Base-by-base conservation (phyloP, 2,797 vertebrate genomes). In the Lepilemur ruficaudatus region DNA sequence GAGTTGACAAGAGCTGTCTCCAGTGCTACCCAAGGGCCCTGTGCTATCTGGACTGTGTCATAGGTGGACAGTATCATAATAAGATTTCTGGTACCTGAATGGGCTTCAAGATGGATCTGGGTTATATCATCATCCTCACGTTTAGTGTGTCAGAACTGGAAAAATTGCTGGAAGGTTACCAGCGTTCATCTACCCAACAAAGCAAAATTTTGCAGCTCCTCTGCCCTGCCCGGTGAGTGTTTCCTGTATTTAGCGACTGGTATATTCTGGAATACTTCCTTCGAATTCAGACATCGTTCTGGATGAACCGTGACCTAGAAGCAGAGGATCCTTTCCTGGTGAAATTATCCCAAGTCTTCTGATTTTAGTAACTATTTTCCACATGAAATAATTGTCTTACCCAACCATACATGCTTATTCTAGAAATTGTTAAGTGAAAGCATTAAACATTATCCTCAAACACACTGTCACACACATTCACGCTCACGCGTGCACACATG, bases 31-130 rank as follows among this genome's bases (percentile, higher is more conserved):
- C 0, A 1, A 38, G 69, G 69, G 38, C 67, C 38, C 79, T 30
- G 18, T 65, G 61, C 87, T 89, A 41, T 96, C 89, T 95, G 96
- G 91, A 63, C 63, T 83, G 15, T 92, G 70, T 94, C 43, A 30
- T 14, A 94, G 93, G 80, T 76, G 52, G 85, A 57, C 41, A 7
- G 57, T 1, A 9, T 85, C 57, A 3, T 90, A 73, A 48, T 86
- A 73, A 32, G 57, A 80, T 91, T 63, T 41, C 57, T 67, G 81
- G 73, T 48, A 61, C 78, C 70, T 63, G 70, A 41, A 28, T 91
- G 75, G 69, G 35, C 70, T 73, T 86, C 81, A 6, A 7, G 38
- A 20, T 32, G 46, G 61, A 61, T 87, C 88, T 97, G 95, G 83
- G 61, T 72, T 88, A 17, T 8, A 57, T 96, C 78, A 30, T 46